Evolutionary conservation across 2,113 vertebrate species (phyloP), one percentile per base, ranked within the genome.

Genomic region (Chamaetylas fuelleborni): DNA sequence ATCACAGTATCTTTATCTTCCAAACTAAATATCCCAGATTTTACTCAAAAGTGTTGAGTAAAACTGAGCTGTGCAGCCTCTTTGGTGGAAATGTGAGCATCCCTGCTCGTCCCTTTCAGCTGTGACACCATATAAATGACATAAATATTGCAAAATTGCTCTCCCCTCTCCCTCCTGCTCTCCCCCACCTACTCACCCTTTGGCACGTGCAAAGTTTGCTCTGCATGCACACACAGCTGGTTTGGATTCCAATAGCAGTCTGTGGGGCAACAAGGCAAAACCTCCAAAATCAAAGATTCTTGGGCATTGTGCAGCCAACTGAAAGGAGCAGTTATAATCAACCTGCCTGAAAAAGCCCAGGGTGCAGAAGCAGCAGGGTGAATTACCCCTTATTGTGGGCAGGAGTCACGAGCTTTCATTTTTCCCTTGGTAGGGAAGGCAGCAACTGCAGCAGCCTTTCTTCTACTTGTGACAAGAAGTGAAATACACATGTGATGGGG

Each of bases 401-500:
- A 65, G 26, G 67, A 94, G 43, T 79, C 33, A 84, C 23, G 60
- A 86, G 60, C 45, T 81, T 90, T 82, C 28, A 2, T 61, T 88
- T 67, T 62, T 2, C 20, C 50, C 66, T 88, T 36, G 24, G 25
- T 47, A 50, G n/a, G 47, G 36, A 58, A 86, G 51, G 60, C 60
- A 82, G 33, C 1, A 8, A 53, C 62, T 70, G 50, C 64, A 78
- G 76, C 76, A 57, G 62, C 9, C 0, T 90, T 95, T 79, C 31
- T 91, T 47, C 77, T 65, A 0, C 64, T 81, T 77, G 11, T 61
- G 84, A 72, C 86, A 85, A 82, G 78, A 81, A 81, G 66, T 85
- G 62, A 93, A 95, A 86, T 65, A 81, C 47, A 57, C 80, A 56
- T 56, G 31, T 70, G 77, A 71, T 56, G 74, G 71, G 65, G 81